A percentile compares a stretch with the other conserved stretches of the same genome.
These are phyloP conservation scores for Tenualosa ilisha DNA, from an alignment of 2,797 vertebrate species.

Conservation along the genomic window DNA sequence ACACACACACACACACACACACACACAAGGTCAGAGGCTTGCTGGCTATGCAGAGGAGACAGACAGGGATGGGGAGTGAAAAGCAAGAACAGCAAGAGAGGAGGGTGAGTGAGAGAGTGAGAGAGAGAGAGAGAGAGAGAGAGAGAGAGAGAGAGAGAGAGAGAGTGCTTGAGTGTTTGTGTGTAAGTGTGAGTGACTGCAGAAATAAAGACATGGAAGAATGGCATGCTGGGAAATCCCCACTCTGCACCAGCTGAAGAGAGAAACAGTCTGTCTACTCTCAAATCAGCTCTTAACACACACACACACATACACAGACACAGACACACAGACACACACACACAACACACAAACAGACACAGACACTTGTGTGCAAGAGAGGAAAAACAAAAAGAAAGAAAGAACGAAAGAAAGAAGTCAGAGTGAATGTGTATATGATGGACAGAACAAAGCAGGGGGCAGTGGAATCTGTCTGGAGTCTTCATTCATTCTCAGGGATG, in stretches of 20 bases:
- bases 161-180: background rate
- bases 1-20: conserved; percentile 10
- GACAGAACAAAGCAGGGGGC: too few species aligned
- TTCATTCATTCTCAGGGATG: too few species aligned
- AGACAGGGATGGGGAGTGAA: background rate
- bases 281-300: background rate
- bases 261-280: conserved; percentile 2
- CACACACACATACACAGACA: background rate
- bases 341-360: background rate
- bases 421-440: too few species aligned
- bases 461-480: too few species aligned
- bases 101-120: background rate
- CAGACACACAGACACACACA: background rate
- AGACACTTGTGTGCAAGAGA: too few species aligned
- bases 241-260: conserved; percentile 1
- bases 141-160: conserved; percentile 23
- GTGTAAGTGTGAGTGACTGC: background rate
- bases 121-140: conserved; percentile 15
- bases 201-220: background rate
- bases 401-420: too few species aligned
- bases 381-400: too few species aligned
- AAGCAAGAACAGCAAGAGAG: background rate
- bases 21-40: background rate
- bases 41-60: background rate
- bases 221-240: conserved; percentile 14